Evolutionary conservation across 2,797 vertebrate genomes (phyloP), one percentile per base, ranked within the genome.

Genomic region (Notolepis coatsorum): DNA sequence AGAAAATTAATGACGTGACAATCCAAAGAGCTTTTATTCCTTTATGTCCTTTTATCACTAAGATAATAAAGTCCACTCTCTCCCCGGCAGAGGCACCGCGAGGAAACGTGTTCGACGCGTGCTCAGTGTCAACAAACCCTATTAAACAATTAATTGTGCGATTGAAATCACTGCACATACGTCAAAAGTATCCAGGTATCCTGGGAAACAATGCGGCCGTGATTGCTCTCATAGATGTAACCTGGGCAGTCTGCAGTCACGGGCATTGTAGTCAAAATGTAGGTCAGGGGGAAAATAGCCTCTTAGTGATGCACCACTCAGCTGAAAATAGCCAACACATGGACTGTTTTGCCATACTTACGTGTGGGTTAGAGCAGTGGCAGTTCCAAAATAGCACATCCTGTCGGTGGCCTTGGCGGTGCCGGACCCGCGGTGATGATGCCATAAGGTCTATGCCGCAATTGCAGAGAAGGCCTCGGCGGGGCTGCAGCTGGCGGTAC

Each of bases 251-350:
- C 24, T 13, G 6, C 6, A 5, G 9, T 13, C 28, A 20, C 6
- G 13, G 31, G 31, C 5, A 55, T 48, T 61, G 37, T 12, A 17
- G 25, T n/a, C 37, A 65, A 57, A 81, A 88, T 75, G 58, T 87
- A 75, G 71, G 80, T 79, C 77, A 77, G 65, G 43, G 47, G 58
- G 21, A 77, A 9, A 73, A 72, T 42, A 12, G 28, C 33, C 18
- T 41, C 13, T 63, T 20, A 23, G 24, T 56, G 56, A 61, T 33
- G 30, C 12, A 4, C 24, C 0, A 2, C 55, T 48, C 33, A 21
- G 48, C 65, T 59, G 52, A 42, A 39, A 59, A 58, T 51, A 43
- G 52, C 7, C 18, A 13, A 13, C 35, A 13, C 2, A 17, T 25
- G 35, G n/a, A 54, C 13, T 17, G 39, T 56, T 71, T 47, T 48